These are phyloP conservation scores for Pterois miles DNA, from an alignment of 2,797 vertebrate species.

Conservation along the genomic window DNA sequence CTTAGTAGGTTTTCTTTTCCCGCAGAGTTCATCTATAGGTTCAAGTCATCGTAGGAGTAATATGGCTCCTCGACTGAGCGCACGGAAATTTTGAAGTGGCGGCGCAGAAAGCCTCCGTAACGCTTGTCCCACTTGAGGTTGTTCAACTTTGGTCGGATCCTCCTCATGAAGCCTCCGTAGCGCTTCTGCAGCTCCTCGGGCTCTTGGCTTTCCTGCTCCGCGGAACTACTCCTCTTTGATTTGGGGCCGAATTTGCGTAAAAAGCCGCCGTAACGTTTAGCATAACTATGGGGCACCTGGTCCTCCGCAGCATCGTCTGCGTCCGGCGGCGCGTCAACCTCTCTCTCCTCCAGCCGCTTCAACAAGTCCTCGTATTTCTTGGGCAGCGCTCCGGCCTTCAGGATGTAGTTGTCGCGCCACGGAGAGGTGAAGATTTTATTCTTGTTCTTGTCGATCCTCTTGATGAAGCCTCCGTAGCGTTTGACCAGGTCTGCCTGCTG, in stretches of 20 bases:
- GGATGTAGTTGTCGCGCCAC: conserved; percentile 78
- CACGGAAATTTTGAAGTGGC: conserved; percentile 93
- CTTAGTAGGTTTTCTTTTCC: conserved; percentile 2
- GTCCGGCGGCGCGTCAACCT: conserved; percentile 42
- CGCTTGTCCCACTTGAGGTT: conserved; percentile 97
- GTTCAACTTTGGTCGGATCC: conserved; percentile 93
- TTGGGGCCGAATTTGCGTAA: conserved; percentile 90
- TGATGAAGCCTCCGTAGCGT: conserved; percentile 83
- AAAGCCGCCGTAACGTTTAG: conserved; percentile 94
- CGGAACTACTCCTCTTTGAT: conserved; percentile 84
- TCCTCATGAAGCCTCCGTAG: conserved; percentile 95
- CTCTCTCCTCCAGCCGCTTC: conserved; percentile 73
- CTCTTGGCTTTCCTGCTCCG: conserved; percentile 62
- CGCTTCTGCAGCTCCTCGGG: conserved; percentile 91
- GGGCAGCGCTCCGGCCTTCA: conserved; percentile 70
- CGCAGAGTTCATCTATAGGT: conserved; percentile 73
- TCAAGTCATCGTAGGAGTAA: conserved; percentile 79
- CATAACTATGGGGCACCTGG: conserved; percentile 41
- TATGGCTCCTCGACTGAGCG: conserved; percentile 90
- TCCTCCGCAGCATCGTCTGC: conserved; percentile 45
- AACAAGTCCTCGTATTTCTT: conserved; percentile 81
- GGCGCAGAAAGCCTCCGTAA: conserved; percentile 94
- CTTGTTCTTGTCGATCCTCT: conserved; percentile 87
- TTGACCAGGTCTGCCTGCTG: conserved; percentile 74
- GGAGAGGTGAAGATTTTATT: conserved; percentile 76